Evolutionary conservation across 2,113 vertebrate species (phyloP).

Genomic region (Tetrao urogallus): DNA sequence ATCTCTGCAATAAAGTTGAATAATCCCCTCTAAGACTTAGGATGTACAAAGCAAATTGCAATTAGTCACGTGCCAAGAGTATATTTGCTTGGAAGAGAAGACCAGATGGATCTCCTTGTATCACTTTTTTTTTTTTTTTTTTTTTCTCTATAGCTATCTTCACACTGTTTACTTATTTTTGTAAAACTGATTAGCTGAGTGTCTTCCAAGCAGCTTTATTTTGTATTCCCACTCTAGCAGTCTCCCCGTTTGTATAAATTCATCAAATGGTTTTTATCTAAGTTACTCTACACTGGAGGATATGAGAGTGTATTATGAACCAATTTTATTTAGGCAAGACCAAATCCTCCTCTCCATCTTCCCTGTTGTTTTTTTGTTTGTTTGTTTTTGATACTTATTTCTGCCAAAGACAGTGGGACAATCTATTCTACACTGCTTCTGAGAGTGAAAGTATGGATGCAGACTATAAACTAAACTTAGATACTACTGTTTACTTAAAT

Average conservation of each 20-base stretch:
- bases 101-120: neutral
- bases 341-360: neutral
- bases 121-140: neutral
- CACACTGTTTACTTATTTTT: neutral
- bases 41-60: neutral
- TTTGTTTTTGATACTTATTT: neutral
- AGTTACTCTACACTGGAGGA: neutral
- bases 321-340: neutral
- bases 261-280: neutral
- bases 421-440: neutral
- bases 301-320: neutral
- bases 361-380: too few relatives aligned
- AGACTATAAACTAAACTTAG: neutral
- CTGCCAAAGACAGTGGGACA: neutral
- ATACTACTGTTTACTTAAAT: neutral
- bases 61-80: neutral
- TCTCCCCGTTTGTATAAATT: neutral
- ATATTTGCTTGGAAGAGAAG: neutral
- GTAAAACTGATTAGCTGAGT: neutral
- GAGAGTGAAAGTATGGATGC: neutral
- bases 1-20: neutral
- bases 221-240: fast-evolving
- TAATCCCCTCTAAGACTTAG: neutral
- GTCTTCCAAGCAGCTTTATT: neutral
- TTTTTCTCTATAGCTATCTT: neutral